These are phyloP conservation scores for Hyposoter dolosus DNA, from an alignment of 2,888 invertebrate species.

Conservation along the genomic window DNA sequence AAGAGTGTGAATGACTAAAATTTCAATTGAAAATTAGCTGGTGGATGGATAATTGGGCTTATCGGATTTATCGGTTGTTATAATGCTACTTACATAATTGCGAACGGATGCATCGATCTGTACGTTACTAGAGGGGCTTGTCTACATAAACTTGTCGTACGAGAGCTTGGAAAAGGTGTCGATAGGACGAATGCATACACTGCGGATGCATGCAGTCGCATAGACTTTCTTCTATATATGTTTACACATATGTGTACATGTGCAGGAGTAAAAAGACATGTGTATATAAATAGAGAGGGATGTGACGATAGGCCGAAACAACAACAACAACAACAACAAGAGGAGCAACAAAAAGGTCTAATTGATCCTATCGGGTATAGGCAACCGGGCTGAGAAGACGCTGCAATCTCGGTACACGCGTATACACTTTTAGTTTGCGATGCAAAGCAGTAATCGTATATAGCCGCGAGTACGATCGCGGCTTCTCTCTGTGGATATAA, in stretches of 20 bases:
- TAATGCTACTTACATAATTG: slow-evolving; percentile 57
- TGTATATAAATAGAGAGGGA: slow-evolving; percentile 16
- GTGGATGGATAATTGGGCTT: slow-evolving; percentile 48
- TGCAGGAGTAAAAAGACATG: neutral
- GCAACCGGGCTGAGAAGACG: slow-evolving; percentile 55
- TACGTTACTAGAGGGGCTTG: slow-evolving; percentile 30
- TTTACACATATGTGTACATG: neutral
- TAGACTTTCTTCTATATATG: slow-evolving; percentile 11
- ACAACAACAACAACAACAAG: slow-evolving; percentile 30
- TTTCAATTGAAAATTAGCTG: slow-evolving; percentile 16
- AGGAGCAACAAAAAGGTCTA: slow-evolving; percentile 52
- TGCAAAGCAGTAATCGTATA: slow-evolving; percentile 66
- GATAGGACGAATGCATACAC: slow-evolving; percentile 54
- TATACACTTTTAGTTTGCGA: slow-evolving; percentile 66
- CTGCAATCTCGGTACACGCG: slow-evolving; percentile 66
- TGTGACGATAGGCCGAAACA: slow-evolving; percentile 37
- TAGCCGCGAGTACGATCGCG: slow-evolving; percentile 36
- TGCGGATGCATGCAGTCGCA: slow-evolving; percentile 35
- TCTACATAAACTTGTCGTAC: slow-evolving; percentile 29
- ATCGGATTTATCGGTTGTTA: slow-evolving; percentile 62
- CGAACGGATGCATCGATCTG: slow-evolving; percentile 58
- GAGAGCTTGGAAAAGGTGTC: slow-evolving; percentile 51
- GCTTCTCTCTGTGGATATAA: slow-evolving; percentile 57
- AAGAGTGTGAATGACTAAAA: slow-evolving; percentile 28
- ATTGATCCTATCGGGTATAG: slow-evolving; percentile 62